phyloP scores from a whole-genome alignment of 1,140 invertebrate genomes.

The Melanaphis sacchari region DNA sequence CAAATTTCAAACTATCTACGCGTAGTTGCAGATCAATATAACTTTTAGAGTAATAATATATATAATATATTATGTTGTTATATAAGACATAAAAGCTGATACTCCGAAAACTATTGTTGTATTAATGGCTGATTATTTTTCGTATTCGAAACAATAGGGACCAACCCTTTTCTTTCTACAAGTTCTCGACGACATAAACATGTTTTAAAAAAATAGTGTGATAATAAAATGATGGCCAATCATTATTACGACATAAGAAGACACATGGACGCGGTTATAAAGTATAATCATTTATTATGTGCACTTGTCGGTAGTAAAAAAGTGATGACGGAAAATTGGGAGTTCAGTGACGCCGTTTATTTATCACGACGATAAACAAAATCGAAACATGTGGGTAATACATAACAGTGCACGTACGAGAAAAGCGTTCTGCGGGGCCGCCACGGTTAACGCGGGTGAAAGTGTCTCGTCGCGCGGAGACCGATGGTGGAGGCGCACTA shows the following conservation, averaged over 20 bases:
- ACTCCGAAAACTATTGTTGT: too few species aligned
- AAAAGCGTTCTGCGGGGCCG: not conserved
- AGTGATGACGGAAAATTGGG: not conserved
- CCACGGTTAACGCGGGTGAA: not conserved
- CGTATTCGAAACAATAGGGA: too few species aligned
- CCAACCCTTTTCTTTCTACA: too few species aligned
- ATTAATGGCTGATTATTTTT: too few species aligned
- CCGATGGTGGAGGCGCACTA: not conserved
- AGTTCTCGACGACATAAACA: not conserved
- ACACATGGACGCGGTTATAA: not conserved
- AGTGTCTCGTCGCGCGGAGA: conserved; percentile 9
- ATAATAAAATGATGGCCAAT: not conserved
- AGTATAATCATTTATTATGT: not conserved
- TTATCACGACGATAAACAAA: not conserved
- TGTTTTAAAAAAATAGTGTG: not conserved
- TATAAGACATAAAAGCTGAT: too few species aligned
- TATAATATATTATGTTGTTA: too few species aligned
- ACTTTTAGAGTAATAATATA: not conserved
- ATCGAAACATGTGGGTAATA: not conserved
- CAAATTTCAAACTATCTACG: not conserved
- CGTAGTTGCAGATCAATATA: not conserved
- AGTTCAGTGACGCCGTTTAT: too few species aligned
- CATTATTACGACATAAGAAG: not conserved
- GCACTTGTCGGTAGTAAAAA: not conserved
- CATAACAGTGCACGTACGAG: too few species aligned